Evolutionary conservation across 2,888 invertebrate species (phyloP), one percentile per base, ranked within the genome.

Genomic region (Melanotus villosus): DNA sequence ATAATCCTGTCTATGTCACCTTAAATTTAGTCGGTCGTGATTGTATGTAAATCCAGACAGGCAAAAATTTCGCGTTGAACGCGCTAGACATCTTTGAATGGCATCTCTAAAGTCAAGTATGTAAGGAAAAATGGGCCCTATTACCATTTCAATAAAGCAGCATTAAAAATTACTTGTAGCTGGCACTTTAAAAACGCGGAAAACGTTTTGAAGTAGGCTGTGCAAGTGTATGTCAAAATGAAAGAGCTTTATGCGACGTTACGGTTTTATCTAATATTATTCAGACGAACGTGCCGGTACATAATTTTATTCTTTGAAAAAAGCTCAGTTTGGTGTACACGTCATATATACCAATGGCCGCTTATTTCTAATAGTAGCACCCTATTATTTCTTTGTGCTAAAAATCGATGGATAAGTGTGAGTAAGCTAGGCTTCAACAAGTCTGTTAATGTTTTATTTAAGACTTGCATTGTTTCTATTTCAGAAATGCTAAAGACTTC

Each of bases 401-500:
- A 75, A 73, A 72, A 75, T 75, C 75, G 68, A 75, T 75, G 70
- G 16, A 52, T 65, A 64, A 72, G 67, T 70, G 67, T 62, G 62
- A 60, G 70, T 71, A 68, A 64, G 63, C 70, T 59, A 21, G 54
- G 65, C 64, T 73, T 75, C 75, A 75, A 75, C 75, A 75, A 75
- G 75, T 73, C 65, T 58, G 68, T 73, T 73, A 67, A 73, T 75
- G 71, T 72, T 75, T 72, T 72, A 73, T 75, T 68, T 71, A 64
- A 64, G 68, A 70, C 56, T 58, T 52, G 58, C 60, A 36, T 69
- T 65, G 66, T 65, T 54, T 65, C 64, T 47, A 60, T 70, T 62
- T 67, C 7, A 5, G 26, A 5, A 26, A n/a, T n/a, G n/a, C n/a
- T n/a, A n/a, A n/a, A n/a, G n/a, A n/a, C n/a, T n/a, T n/a, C n/a